Evolutionary conservation across 2,797 vertebrate genomes (phyloP), one percentile per base, ranked within the genome.

Genomic region (Echiichthys vipera): DNA sequence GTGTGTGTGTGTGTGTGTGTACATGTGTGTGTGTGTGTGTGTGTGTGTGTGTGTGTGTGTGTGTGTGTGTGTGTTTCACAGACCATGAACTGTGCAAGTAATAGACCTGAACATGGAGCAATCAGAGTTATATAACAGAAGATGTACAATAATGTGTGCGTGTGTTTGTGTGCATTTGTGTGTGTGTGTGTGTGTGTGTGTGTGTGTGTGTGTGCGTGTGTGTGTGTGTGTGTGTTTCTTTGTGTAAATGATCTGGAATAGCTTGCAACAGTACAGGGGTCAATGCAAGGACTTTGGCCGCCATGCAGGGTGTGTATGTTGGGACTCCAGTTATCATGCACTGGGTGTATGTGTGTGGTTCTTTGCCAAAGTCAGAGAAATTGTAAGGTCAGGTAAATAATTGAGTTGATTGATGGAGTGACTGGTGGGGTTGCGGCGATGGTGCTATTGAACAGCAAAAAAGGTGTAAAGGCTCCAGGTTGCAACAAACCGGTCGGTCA

Each of bases 221-320:
- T n/a, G n/a, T n/a, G n/a, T n/a, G 1, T 36, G 20, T 29, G 7
- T 46, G 56, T 51, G 15, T 59, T 6, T 56, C 2, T 46, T 4
- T 25, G 49, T 30, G 29, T 37, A 5, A 3, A 24, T 30, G 45
- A 13, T 24, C 53, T 64, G 11, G 9, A 50, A 27, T 18, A 55
- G 8, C 11, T 54, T 14, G 29, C 8, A 46, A 34, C 47, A 50
- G 53, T 17, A 29, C 55, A 30, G 8, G 50, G 50, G 15, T 65
- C 59, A 57, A 6, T 12, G n/a, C 6, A 47, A 17, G 65, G 69
- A 83, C 81, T 79, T 83, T 76, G 81, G 7, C n/a, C 50, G n/a
- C 6, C 45, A 71, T 22, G 24, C 29, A 32, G 40, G 43, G n/a
- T 50, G 42, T 61, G 37, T 59, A 53, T 58, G 39, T 27, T 34